phyloP scores from a whole-genome alignment of 2,888 invertebrate genomes.

The Pimpla rufipes region DNA sequence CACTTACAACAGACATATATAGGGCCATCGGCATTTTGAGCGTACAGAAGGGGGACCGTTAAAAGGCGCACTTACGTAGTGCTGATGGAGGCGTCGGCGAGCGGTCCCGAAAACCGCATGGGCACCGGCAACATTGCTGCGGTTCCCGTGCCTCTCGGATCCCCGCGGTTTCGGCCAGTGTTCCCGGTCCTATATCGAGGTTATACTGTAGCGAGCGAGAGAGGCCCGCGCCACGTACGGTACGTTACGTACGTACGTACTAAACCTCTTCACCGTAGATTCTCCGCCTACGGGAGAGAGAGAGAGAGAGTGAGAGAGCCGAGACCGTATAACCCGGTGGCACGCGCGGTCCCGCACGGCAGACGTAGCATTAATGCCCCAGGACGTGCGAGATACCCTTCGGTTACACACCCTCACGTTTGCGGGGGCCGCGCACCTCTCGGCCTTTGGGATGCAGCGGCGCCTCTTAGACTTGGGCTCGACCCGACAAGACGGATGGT shows the following conservation, averaged over 20 bases:
- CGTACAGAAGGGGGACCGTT: neutral
- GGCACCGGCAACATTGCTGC: conserved; percentile 60
- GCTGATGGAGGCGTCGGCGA: conserved; percentile 44
- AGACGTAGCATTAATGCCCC: conserved; percentile 63
- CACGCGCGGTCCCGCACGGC: conserved; percentile 76
- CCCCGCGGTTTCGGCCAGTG: conserved; percentile 76
- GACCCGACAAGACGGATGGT: conserved; percentile 52
- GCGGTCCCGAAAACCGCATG: conserved; percentile 51
- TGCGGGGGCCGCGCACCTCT: conserved; percentile 23
- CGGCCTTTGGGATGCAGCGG: conserved; percentile 44
- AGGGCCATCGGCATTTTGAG: neutral
- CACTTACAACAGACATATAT: conserved; percentile 2
- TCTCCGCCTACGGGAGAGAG: conserved; percentile 67
- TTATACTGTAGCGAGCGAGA: conserved; percentile 39
- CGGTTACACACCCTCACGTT: conserved; percentile 55
- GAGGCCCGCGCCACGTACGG: neutral
- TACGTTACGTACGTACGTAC: conserved; percentile 35
- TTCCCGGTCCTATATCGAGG: neutral
- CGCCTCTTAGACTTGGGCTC: conserved; percentile 22
- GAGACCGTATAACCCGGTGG: conserved; percentile 74
- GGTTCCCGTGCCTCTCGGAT: conserved; percentile 71
- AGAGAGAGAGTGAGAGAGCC: too few species aligned
- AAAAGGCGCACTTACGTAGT: conserved; percentile 27
- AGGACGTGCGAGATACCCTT: conserved; percentile 60
- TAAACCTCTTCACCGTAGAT: conserved; percentile 39